Evolutionary conservation across 1,140 invertebrate species (phyloP), one percentile per base, ranked within the genome.

Genomic region (Diorhabda sublineata): DNA sequence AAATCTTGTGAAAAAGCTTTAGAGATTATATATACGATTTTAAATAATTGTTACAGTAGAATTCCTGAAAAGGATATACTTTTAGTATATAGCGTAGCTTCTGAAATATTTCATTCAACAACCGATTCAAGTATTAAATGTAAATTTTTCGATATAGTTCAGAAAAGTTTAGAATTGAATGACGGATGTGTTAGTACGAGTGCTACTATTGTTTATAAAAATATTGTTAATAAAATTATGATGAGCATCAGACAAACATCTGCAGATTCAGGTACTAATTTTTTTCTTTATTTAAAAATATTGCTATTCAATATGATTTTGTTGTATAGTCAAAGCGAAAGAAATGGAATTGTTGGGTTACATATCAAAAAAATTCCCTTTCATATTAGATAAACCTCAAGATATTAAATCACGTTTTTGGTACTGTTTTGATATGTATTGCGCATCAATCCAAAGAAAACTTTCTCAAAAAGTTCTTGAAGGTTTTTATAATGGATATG

Each of bases 21-120:
- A 4, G 75, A 77, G 65, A 71, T 79, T 63, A 58, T 78, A 45
- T 73, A 74, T 63, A 69, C 68, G 11, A 45, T 78, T 3, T 59
- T 78, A 4, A 77, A 77, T 61, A 78, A 76, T 70, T 77, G 76
- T 71, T 44, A 71, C 5, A 9, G 41, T 8, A 72, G 72, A 71
- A 45, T 69, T 69, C 41, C 41, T 64, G 66, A 75, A 73, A 69
- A 66, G 67, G 67, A 62, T 67, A 61, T 58, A 68, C 61, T 64
- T 60, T 62, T 70, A 74, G 61, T 64, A 65, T 64, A 61, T 59
- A 56, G 26, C 65, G 42, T 72, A 62, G 45, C n/a, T 65, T 42
- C 65, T 62, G 60, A 69, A 70, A 65, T 66, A 42, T 64, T 45
- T 68, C 60, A 73, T 63, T 69, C 59, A 62, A 4, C 2, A 4